Conservation (phyloP, 2,888 invertebrate species). For the Drosophila buzzatii region DNA sequence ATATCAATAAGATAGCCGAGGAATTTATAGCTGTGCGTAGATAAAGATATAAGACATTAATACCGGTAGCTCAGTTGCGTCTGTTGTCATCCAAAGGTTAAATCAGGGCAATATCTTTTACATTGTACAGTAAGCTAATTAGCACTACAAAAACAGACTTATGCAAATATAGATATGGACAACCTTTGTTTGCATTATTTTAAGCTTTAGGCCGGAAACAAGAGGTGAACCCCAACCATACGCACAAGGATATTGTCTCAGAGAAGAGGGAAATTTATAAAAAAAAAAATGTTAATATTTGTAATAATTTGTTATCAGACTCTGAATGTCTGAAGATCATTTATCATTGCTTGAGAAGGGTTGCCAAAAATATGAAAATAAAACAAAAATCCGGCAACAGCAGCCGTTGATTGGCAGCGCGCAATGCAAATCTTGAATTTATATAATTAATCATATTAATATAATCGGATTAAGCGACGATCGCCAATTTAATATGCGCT, state of each 20-base stretch:
- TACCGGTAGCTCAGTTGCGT: background rate
- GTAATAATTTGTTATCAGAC: slow-evolving; percentile 25
- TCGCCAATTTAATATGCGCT: slow-evolving; percentile 43
- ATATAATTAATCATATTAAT: slow-evolving; percentile 59
- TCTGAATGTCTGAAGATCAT: slow-evolving; percentile 15
- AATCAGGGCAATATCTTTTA: background rate
- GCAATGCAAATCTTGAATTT: slow-evolving; percentile 47
- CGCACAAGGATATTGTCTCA: slow-evolving; percentile 4
- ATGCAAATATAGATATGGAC: background rate
- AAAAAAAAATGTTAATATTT: slow-evolving; percentile 12
- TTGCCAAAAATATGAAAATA: background rate
- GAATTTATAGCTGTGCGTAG: background rate
- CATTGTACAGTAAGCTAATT: slow-evolving; percentile 1
- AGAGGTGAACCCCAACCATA: background rate
- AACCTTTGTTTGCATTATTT: slow-evolving; percentile 5
- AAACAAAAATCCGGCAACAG: background rate
- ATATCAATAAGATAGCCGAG: slow-evolving; percentile 12
- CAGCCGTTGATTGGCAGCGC: slow-evolving; percentile 36
- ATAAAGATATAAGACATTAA: background rate
- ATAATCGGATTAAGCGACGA: slow-evolving; percentile 52
- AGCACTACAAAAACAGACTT: background rate
- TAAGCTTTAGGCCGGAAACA: slow-evolving; percentile 3
- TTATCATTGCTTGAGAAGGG: slow-evolving; percentile 25
- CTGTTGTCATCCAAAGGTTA: slow-evolving; percentile 1
- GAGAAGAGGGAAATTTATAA: background rate